Percentiles rank a stretch among this genome's conserved stretches.
These are phyloP conservation scores for Petrocephalus sullivani DNA, from an alignment of 2,797 vertebrate genomes.

Conservation along the genomic window DNA sequence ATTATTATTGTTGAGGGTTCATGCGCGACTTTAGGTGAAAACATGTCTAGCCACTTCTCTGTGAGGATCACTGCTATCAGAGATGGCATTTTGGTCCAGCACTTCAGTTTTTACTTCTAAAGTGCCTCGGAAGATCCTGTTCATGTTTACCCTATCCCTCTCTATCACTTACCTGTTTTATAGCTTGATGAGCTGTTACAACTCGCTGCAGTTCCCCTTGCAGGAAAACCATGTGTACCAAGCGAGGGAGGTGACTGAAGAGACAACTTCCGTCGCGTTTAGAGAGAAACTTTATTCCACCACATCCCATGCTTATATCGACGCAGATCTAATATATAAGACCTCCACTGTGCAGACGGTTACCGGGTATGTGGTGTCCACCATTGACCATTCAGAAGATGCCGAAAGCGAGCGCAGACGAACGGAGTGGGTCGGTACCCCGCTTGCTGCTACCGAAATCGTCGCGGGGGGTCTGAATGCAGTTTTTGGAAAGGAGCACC, in stretches of 20 bases:
- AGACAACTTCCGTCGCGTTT: constrained; percentile 70
- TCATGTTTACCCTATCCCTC: constrained; percentile 93
- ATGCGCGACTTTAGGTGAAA: constrained; percentile 87
- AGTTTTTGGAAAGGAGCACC: constrained; percentile 63
- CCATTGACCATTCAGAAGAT: constrained; percentile 38
- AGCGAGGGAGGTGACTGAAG: constrained; percentile 65
- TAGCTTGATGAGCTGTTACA: constrained; percentile 89
- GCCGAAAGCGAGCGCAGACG: constrained; percentile 53
- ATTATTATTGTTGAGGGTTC: constrained; percentile 72
- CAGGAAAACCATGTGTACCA: constrained; percentile 71
- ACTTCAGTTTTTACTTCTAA: constrained; percentile 79
- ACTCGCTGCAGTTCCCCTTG: constrained; percentile 77
- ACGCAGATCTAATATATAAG: constrained; percentile 43
- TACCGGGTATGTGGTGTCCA: constrained; percentile 30
- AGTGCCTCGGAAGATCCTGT: constrained; percentile 88
- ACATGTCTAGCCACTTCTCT: constrained; percentile 92
- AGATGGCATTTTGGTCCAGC: constrained; percentile 89
- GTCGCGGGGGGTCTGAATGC: constrained; percentile 56
- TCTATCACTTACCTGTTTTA: constrained; percentile 96
- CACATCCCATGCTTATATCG: constrained; percentile 47
- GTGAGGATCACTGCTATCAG: constrained; percentile 86
- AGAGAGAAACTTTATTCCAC: constrained; percentile 73
- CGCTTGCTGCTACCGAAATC: constrained; percentile 63
- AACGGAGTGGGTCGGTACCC: constrained; percentile 64
- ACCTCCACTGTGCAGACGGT: constrained; percentile 46